Base-by-base conservation (phyloP, 2,888 invertebrate species). In the Eumerus sabulonum region DNA sequence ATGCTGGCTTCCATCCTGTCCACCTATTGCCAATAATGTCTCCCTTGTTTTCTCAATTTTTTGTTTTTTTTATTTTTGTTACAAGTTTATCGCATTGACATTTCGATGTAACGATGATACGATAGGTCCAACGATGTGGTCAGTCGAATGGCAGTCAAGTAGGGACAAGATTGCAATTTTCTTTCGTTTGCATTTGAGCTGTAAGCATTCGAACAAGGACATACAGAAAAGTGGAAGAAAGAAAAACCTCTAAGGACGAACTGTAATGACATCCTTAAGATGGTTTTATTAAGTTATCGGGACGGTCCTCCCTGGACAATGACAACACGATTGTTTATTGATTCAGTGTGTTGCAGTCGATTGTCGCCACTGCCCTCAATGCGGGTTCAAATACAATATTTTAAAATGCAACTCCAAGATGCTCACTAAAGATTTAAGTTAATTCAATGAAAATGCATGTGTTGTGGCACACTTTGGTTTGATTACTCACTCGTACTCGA, bases 161-260 rank as follows among this genome's bases (percentile, higher is more conserved):
- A 16, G 36, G 12, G 16, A 16, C 13, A 40, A 13, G 40, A 56
- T 35, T 70, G 59, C 42, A 64, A 64, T 71, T 40, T 64, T 42
- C 54, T 56, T 53, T 27, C 36, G 71, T 64, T 64, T 71, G 71
- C 59, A 71, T 76, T 63, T 35, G 13, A 35, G 54, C 27, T 54
- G 44, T 38, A 40, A 12, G 12, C 7, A 38, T 4, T 1, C 17
- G 11, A 9, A 14, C 17, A 14, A 14, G 7, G 12, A 13, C 5
- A 7, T 18, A 5, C 0, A 38, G 19, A 13, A 36, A n/a, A n/a
- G n/a, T n/a, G n/a, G n/a, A n/a, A n/a, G n/a, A n/a, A n/a, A n/a
- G n/a, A n/a, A 48, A 42, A 53, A 36, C 60, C 51, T 57, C 44
- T 17, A 9, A 17, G 50, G 36, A 54, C 48, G 19, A 38, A 7